Evolutionary conservation across 2,888 invertebrate genomes (phyloP), one percentile per base, ranked within the genome.

Genomic region (Smittia aterrima): DNA sequence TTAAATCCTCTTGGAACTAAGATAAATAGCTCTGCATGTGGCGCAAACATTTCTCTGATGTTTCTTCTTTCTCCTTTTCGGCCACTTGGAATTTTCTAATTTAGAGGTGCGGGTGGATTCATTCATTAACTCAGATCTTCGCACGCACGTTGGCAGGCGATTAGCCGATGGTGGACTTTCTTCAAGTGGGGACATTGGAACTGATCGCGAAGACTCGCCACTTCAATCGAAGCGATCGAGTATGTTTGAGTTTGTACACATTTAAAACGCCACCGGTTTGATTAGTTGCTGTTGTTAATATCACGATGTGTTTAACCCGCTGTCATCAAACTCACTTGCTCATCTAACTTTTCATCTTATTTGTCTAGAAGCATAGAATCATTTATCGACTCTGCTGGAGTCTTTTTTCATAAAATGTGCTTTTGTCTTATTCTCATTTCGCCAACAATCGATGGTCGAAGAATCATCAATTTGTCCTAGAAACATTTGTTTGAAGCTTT

Each of bases 201-300:
- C 86, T 78, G 90, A 91, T 82, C 90, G 91, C 80, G 93, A 93
- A 87, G 90, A 92, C 84, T 92, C 92, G 82, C 92, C 92, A 80
- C 89, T 93, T 79, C 91, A 91, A 84, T 90, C 90, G 80, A 92
- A 92, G 84, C 86, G 91, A 86, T 90, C 92, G 84, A 92, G 92
- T 92, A 92, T 84, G 92, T 92, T 86, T 77, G 32, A 74, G 40
- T 75, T 67, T 75, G 70, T 27, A 40, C 1, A 58, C 54, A 16
- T 58, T 62, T 18, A 16, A 20, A 11, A 18, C 22, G 13, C 20
- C 7, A 47, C 16, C n/a, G 13, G 16, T 16, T 47, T 47, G n/a
- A 58, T 58, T 58, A 20, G 58, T 22, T 58, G 58, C n/a, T 20
- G 58, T 58, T 58, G 22, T 22, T 11, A n/a, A n/a, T n/a, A n/a